phyloP scores from a whole-genome alignment of 2,113 vertebrate genomes.

The Pelmatolapia mariae region DNA sequence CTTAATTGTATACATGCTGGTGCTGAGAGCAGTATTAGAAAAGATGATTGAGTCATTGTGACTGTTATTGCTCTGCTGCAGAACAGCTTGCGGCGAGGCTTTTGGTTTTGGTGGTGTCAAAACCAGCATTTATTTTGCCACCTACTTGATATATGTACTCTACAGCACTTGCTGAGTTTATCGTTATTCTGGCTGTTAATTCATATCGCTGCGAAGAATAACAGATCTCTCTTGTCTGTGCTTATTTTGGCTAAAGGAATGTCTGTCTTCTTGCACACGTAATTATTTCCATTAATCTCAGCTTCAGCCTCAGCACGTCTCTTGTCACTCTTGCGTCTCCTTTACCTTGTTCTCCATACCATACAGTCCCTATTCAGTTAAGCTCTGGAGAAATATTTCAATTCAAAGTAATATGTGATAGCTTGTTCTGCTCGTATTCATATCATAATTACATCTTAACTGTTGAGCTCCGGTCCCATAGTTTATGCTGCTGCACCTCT shows the following conservation, averaged over 20 bases:
- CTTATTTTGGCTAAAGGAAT: not conserved
- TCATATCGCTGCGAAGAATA: not conserved
- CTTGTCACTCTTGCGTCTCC: not conserved
- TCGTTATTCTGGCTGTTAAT: not conserved
- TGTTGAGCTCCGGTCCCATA: not conserved
- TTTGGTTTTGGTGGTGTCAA: not conserved
- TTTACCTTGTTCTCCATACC: not conserved
- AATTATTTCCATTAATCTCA: not conserved
- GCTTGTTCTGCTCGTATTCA: not conserved
- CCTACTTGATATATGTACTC: not conserved
- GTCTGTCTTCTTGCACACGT: not conserved
- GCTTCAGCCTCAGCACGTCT: not conserved
- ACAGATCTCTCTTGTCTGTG: not conserved
- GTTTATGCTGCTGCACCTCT: not conserved
- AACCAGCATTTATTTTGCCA: not conserved
- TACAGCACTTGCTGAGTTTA: not conserved
- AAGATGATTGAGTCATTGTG: not conserved
- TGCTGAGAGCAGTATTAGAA: not conserved
- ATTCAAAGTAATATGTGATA: not conserved
- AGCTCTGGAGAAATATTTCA: not conserved
- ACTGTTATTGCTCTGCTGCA: not conserved
- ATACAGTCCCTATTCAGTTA: not conserved
- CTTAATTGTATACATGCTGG: not conserved
- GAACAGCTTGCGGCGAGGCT: not conserved
- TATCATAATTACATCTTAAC: constrained; percentile 45